A percentile compares a stretch with the other conserved stretches of the same genome.
Conservation (phyloP, 2,113 vertebrate species). For the Xiphias gladius region DNA sequence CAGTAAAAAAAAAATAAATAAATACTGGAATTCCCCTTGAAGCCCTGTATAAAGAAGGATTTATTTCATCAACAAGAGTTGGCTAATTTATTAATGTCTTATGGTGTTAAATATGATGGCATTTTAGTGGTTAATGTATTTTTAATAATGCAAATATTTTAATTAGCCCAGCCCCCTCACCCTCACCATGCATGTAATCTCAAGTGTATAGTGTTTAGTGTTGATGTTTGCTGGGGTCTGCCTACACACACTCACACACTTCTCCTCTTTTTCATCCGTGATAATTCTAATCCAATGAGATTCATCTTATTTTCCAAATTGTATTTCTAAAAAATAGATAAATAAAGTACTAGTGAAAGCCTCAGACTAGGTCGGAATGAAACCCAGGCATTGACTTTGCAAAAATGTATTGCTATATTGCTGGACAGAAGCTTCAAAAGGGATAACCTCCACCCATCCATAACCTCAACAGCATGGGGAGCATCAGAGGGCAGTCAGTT, state of each 20-base stretch:
- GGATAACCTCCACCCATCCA: too few species aligned
- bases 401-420: neutral
- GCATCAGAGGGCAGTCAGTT: conserved; percentile 33
- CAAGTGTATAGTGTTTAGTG: conserved; percentile 66
- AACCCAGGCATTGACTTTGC: neutral
- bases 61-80: conserved; percentile 46
- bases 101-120: conserved; percentile 67
- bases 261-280: conserved; percentile 17
- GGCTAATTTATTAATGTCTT: conserved; percentile 62
- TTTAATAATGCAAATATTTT: conserved; percentile 79
- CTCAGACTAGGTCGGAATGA: neutral
- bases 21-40: conserved; percentile 18
- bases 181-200: conserved; percentile 65
- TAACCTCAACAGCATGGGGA: neutral
- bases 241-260: conserved; percentile 1
- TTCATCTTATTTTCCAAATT: conserved; percentile 5
- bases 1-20: too few species aligned
- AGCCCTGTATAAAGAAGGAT: conserved; percentile 15
- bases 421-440: conserved; percentile 16
- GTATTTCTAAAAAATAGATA: neutral
- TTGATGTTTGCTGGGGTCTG: conserved; percentile 39
- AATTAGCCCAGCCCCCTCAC: conserved; percentile 70
- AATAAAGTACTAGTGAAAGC: neutral
- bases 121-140: conserved; percentile 71
- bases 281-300: neutral